Evolutionary conservation across 2,888 invertebrate species (phyloP), one percentile per base, ranked within the genome.

Genomic region (Archips crataeganus): DNA sequence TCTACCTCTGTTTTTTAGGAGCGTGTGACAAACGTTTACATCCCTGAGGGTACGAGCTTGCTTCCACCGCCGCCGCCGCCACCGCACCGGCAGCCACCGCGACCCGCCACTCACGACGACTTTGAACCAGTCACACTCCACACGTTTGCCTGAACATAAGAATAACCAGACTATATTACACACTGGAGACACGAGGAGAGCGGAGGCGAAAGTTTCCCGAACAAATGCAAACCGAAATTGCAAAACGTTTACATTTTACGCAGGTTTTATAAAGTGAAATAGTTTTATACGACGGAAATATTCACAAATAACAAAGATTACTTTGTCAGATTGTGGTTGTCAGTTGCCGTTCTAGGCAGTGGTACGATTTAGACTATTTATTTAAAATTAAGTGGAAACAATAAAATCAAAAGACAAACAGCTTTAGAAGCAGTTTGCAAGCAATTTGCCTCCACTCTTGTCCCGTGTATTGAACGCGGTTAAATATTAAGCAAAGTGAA

Each of bases 31-130:
- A 95, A 95, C 81, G 92, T 95, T 11, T 95, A 95, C 86, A 96
- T 96, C 85, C 96, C 96, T 23, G 97, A 97, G 89, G 96, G 96
- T 71, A 96, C 96, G 15, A 96, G 96, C 82, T 87, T 97, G 80
- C 95, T 97, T 78, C 96, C 96, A 15, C 95, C 96, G 15, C 95
- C 96, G 61, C 95, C 95, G n/a, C 95, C 96, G 64, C 93, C 91
- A 3, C 92, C 92, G n/a, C 88, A 86, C 69, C 88, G 86, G 63
- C 95, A 95, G 71, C 95, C 95, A 5, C 95, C 84, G 88, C 95
- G 83, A 90, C 96, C 86, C 90, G 94, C 81, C 83, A 95, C 85
- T 81, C 95, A 85, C 94, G 96, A 96, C 82, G 96, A 96, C 87
- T 95, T 95, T 79, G 96, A 96, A 80, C 94, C 95, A 0, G 94